phyloP scores from a whole-genome alignment of 2,888 invertebrate species.

The Tetramorium bicarinatum region DNA sequence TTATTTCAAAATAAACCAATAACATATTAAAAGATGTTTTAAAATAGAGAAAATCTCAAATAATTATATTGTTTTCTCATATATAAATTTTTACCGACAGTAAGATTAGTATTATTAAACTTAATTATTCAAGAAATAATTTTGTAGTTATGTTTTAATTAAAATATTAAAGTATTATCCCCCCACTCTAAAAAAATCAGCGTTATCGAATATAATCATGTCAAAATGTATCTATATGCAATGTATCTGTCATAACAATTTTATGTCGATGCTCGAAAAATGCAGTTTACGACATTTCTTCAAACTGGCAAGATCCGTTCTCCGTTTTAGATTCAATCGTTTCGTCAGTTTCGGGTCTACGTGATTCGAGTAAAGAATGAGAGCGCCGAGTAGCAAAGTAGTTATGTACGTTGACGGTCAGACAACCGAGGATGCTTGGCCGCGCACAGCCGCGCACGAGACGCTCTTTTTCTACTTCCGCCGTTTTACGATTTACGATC shows the following conservation, averaged over 20 bases:
- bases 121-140: not conserved
- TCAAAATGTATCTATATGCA: not conserved
- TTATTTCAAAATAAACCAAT: not conserved
- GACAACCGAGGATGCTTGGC: not conserved
- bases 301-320: constrained; percentile 30
- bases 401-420: constrained; percentile 41
- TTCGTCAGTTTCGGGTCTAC: constrained; percentile 72
- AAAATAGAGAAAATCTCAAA: not conserved
- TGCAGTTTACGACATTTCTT: constrained; percentile 11
- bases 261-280: constrained; percentile 12
- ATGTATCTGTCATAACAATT: not conserved
- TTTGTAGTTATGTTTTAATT: not conserved
- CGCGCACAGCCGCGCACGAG: not conserved
- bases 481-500: constrained; percentile 34
- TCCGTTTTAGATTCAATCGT: constrained; percentile 70
- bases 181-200: not conserved
- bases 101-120: not conserved
- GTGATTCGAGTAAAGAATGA: constrained; percentile 72
- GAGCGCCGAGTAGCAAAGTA: constrained; percentile 10
- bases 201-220: not conserved
- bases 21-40: not conserved
- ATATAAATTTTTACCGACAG: not conserved
- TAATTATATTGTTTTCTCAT: constrained; percentile 3
- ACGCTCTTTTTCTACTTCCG: constrained; percentile 40
- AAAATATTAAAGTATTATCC: not conserved